Percentiles rank a stretch among this genome's conserved stretches.
Evolutionary conservation across 1,140 invertebrate genomes (phyloP).

Genomic region (Prorops nasuta): DNA sequence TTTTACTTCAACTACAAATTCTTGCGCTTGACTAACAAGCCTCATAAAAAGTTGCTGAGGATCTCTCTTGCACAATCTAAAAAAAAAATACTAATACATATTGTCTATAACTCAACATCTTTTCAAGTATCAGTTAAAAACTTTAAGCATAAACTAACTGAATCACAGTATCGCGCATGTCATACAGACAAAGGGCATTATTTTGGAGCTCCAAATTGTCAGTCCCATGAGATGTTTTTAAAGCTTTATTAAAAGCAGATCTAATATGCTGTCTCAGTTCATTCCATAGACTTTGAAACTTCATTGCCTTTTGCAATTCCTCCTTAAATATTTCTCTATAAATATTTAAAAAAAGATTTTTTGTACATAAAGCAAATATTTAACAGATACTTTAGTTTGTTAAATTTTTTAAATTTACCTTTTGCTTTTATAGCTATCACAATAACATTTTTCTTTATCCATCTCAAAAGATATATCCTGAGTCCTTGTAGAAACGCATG

Average conservation of each 20-base stretch:
- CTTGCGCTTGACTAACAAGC: slow-evolving; percentile 62
- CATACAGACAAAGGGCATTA: slow-evolving; percentile 27
- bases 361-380: not conserved
- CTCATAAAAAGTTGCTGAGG: slow-evolving; percentile 64
- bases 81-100: slow-evolving; percentile 28
- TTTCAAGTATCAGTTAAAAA: slow-evolving; percentile 11
- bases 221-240: slow-evolving; percentile 40
- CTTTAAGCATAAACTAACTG: slow-evolving; percentile 29
- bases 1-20: slow-evolving; percentile 66
- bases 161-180: slow-evolving; percentile 35
- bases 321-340: slow-evolving; percentile 47
- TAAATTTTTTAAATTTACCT: slow-evolving; percentile 29
- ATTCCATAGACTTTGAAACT: slow-evolving; percentile 59
- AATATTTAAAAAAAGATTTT: slow-evolving; percentile 6
- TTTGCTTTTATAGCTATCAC: slow-evolving; percentile 39
- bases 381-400: not conserved
- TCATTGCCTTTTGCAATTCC: slow-evolving; percentile 56
- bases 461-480: slow-evolving; percentile 10
- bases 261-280: slow-evolving; percentile 58
- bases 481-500: not conserved
- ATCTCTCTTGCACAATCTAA: slow-evolving; percentile 62
- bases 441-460: slow-evolving; percentile 30
- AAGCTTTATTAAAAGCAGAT: slow-evolving; percentile 52
- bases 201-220: slow-evolving; percentile 32
- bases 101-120: too few relatives aligned